Conservation (phyloP, 2,113 vertebrate genomes). For the Amblyornis subalaris region DNA sequence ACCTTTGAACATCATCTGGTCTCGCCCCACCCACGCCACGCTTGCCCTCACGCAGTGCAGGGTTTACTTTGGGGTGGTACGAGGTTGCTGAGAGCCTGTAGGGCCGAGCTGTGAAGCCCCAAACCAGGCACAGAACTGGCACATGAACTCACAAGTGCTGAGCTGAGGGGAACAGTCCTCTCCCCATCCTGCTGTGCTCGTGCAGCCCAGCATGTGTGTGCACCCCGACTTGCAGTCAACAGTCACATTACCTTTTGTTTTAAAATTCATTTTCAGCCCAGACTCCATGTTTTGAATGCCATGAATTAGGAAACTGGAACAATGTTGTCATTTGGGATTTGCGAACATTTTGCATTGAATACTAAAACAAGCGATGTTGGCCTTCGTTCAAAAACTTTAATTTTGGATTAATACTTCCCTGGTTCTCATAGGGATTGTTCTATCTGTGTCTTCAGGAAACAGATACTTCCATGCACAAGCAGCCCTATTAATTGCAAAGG, state of each 20-base stretch:
- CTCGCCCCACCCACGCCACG: rapidly evolving
- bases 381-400: constrained; percentile 14
- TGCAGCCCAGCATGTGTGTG: rapidly evolving
- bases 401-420: constrained; percentile 22
- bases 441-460: constrained; percentile 5
- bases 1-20: background rate
- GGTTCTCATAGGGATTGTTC: constrained; percentile 1
- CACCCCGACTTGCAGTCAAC: background rate
- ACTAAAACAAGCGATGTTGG: constrained; percentile 1
- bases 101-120: background rate
- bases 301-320: constrained; percentile 14
- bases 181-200: background rate
- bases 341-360: background rate
- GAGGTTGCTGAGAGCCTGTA: background rate
- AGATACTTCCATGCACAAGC: background rate
- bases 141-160: background rate
- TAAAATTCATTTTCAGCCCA: background rate
- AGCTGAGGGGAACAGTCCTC: background rate
- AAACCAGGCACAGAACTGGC: rapidly evolving
- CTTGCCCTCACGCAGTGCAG: background rate
- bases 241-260: background rate
- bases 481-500: background rate
- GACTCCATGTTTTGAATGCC: background rate
- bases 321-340: constrained; percentile 28
- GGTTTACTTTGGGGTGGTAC: background rate